Percentiles rank a stretch among this genome's conserved stretches.
Conservation (phyloP, 2,888 invertebrate species). For the Lysandra bellargus region DNA sequence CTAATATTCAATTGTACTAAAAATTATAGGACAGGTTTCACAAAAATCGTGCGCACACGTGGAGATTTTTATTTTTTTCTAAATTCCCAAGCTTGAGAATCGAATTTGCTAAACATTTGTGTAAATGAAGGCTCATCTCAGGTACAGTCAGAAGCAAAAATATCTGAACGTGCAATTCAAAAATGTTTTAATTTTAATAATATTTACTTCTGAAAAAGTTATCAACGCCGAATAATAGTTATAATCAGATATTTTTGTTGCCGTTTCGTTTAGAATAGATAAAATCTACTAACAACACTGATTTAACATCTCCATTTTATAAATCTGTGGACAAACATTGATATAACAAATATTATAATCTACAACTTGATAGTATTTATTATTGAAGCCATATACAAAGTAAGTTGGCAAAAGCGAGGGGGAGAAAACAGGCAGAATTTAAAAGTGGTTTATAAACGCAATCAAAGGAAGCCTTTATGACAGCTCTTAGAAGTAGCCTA, state of each 20-base stretch:
- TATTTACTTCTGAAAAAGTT: slow-evolving; percentile 3
- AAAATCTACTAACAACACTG: slow-evolving; percentile 30
- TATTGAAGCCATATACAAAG: slow-evolving; percentile 10
- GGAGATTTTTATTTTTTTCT: not conserved
- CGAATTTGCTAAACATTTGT: not conserved
- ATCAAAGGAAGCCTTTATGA: not conserved
- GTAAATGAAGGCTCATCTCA: slow-evolving; percentile 20
- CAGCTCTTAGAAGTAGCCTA: not conserved
- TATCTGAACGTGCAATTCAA: slow-evolving; percentile 29
- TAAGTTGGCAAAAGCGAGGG: slow-evolving; percentile 1
- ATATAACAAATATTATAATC: not conserved
- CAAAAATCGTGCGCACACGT: not conserved
- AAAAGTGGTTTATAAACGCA: not conserved
- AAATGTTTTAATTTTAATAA: not conserved
- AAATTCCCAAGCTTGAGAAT: not conserved
- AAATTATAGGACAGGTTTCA: not conserved
- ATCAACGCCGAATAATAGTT: slow-evolving; percentile 6
- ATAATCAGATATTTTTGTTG: slow-evolving; percentile 30
- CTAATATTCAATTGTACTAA: slow-evolving; percentile 4
- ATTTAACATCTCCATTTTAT: slow-evolving; percentile 23
- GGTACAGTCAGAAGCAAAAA: slow-evolving; percentile 31
- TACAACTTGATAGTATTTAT: slow-evolving; percentile 13
- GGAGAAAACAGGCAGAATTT: not conserved
- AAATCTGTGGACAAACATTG: slow-evolving; percentile 25
- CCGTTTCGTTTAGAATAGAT: slow-evolving; percentile 17